A percentile compares a stretch with the other conserved stretches of the same genome.
phyloP scores from a whole-genome alignment of 2,113 vertebrate species.

The Saccopteryx bilineata region DNA sequence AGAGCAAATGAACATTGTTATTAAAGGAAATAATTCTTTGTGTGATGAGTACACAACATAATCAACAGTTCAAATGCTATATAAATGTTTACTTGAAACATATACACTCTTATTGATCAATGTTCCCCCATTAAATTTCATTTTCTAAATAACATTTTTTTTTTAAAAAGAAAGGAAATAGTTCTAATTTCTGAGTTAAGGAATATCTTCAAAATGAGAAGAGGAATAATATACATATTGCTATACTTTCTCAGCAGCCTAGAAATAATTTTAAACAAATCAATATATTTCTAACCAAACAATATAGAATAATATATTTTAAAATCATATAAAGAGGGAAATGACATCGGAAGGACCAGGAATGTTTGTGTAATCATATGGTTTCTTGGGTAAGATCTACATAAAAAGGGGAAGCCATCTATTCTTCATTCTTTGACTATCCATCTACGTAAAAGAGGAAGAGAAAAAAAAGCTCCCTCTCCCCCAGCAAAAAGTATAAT shows the following conservation, averaged over 20 bases:
- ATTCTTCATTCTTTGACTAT: slow-evolving; percentile 42
- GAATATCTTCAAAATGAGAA: neutral
- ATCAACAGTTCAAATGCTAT: too few relatives aligned
- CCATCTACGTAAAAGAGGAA: slow-evolving; percentile 53
- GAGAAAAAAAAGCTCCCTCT: neutral
- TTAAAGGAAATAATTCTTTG: neutral
- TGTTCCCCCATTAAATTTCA: too few relatives aligned
- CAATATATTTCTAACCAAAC: slow-evolving; percentile 13
- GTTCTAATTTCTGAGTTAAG: slow-evolving; percentile 3
- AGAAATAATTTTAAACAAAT: slow-evolving; percentile 41
- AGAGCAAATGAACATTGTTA: neutral
- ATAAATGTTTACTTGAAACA: too few relatives aligned
- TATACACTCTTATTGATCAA: too few relatives aligned
- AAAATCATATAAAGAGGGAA: slow-evolving; percentile 8
- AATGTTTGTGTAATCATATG: slow-evolving; percentile 8
- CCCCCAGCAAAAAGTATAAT: neutral
- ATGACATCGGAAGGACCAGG: neutral
- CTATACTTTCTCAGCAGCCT: neutral
- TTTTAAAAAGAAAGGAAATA: too few relatives aligned
- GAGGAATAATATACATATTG: neutral
- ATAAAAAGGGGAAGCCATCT: slow-evolving; percentile 55
- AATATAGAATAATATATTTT: neutral
- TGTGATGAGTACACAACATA: too few relatives aligned
- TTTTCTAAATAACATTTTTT: too few relatives aligned
- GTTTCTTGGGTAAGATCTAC: slow-evolving; percentile 34